A percentile compares a stretch with the other conserved stretches of the same genome.
Conservation (phyloP, 2,113 vertebrate species). For the Lynx canadensis region DNA sequence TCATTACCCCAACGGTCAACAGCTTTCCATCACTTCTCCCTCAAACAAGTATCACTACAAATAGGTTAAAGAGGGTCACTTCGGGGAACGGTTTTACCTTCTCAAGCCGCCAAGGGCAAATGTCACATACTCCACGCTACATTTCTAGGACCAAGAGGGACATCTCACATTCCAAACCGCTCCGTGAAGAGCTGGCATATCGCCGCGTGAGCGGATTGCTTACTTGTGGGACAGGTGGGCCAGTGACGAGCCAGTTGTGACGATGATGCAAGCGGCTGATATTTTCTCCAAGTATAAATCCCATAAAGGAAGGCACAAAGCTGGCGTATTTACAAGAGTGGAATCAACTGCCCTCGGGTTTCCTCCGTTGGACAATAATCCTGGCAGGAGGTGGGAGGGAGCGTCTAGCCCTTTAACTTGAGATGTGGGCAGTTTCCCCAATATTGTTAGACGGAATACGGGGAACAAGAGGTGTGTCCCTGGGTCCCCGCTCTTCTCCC, state of each 20-base stretch:
- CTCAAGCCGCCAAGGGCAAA: neutral
- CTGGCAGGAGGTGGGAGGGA: fast-evolving
- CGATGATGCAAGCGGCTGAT: neutral
- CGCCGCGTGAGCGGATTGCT: fast-evolving
- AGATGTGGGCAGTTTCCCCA: neutral
- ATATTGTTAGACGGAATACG: neutral
- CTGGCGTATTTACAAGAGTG: neutral
- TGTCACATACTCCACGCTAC: neutral
- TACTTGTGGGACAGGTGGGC: neutral
- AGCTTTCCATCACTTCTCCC: neutral
- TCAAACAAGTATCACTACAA: neutral
- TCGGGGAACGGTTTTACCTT: neutral
- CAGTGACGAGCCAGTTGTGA: neutral
- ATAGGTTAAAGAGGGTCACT: too few relatives aligned
- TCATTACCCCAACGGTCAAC: neutral
- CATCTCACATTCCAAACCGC: neutral
- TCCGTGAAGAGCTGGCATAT: fast-evolving
- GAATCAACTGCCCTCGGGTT: neutral
- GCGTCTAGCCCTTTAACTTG: neutral
- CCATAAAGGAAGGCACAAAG: neutral
- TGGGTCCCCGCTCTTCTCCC: fast-evolving
- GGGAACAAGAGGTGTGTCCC: neutral
- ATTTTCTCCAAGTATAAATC: neutral
- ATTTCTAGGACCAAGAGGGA: neutral
- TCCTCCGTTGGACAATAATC: neutral